Evolutionary conservation across 2,888 invertebrate species (phyloP), one percentile per base, ranked within the genome.

Genomic region (Eilema sororculum): DNA sequence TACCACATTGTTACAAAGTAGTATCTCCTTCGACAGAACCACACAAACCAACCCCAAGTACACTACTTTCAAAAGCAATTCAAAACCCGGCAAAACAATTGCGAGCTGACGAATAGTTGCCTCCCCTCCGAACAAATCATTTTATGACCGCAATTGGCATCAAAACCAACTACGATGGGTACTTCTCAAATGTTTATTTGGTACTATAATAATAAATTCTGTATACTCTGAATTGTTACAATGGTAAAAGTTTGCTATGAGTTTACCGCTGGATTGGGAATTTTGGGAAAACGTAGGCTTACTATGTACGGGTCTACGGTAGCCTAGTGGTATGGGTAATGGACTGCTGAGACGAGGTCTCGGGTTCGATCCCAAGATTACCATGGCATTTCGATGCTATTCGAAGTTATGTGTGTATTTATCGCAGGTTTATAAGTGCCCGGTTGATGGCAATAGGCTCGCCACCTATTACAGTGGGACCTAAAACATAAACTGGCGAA

Each of bases 171-270:
- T 87, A 87, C 87, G 79, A 25, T 65, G 71, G 75, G 72, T 87
- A 84, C 88, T 86, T 84, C 84, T 82, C 76, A 78, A 87, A 90
- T 91, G 90, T 90, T 92, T 91, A 90, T 89, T 81, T 78, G 83
- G 67, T 78, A 87, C 89, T 89, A 93, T 93, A 91, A 91, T 93
- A 91, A 93, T 94, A 94, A 93, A 94, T 93, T 90, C 80, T 80
- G 83, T 82, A 78, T 71, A 79, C 77, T 77, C 74, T 78, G 75
- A 71, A 79, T 75, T 79, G 75, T 73, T 71, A 67, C 70, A 78
- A 28, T 56, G 56, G 16, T 66, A 68, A 68, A 72, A 46, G 28
- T 24, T 68, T 58, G 37, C 57, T n/a, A 25, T 12, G 25, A 37
- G 28, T 65, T 69, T 60, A 30, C 4, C 12, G 20, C 8, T 25